phyloP scores from a whole-genome alignment of 2,888 invertebrate genomes.

The Venustoraphidia nigricollis region DNA sequence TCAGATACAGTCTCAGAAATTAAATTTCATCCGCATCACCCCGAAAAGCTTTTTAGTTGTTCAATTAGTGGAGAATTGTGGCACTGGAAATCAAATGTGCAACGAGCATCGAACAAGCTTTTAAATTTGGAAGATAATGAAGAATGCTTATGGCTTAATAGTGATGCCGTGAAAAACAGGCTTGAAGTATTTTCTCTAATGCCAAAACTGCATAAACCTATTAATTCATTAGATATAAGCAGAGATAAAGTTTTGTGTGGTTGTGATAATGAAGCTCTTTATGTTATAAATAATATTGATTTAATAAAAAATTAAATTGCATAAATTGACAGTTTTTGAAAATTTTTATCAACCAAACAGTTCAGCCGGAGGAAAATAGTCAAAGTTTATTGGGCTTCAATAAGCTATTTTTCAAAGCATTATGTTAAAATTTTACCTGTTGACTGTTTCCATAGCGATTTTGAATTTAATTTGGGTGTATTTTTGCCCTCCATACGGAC shows the following conservation, averaged over 20 bases:
- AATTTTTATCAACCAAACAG: too few species aligned
- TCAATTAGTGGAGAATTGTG: constrained; percentile 72
- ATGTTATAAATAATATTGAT: constrained; percentile 53
- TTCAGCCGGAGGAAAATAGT: too few species aligned
- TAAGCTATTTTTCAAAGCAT: too few species aligned
- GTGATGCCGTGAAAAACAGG: constrained; percentile 48
- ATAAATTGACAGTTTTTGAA: too few species aligned
- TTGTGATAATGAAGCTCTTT: constrained; percentile 79
- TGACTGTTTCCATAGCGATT: too few species aligned
- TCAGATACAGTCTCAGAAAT: constrained; percentile 66
- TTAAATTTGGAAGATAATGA: constrained; percentile 14
- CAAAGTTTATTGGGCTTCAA: too few species aligned
- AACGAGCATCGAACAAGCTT: constrained; percentile 10
- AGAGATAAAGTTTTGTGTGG: constrained; percentile 64
- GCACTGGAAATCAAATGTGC: constrained; percentile 66
- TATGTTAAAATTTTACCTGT: too few species aligned
- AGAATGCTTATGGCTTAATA: constrained; percentile 47
- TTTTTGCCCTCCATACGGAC: too few species aligned
- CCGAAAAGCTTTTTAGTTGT: constrained; percentile 70
- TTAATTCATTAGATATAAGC: constrained; percentile 70
- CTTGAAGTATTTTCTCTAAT: constrained; percentile 61
- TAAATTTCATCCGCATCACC: constrained; percentile 71
- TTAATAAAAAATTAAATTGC: too few species aligned
- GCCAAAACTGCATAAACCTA: constrained; percentile 55
- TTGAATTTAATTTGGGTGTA: too few species aligned